phyloP scores from a whole-genome alignment of 2,888 invertebrate genomes.

The Resseliella maxima region DNA sequence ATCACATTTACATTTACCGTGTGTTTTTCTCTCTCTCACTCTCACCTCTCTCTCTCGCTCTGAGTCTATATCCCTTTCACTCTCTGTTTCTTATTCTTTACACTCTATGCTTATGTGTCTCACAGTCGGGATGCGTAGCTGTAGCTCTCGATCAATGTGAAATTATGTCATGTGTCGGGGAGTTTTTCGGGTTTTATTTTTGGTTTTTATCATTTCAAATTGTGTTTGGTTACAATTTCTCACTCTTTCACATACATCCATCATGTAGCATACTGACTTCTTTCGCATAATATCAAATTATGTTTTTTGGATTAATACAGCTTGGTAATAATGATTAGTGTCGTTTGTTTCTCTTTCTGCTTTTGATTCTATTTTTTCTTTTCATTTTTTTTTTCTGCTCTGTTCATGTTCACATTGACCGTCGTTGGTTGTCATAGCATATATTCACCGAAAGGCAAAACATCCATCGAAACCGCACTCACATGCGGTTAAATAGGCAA shows the following conservation, averaged over 20 bases:
- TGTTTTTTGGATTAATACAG: conserved; percentile 17
- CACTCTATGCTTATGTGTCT: neutral
- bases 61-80: too few relatives aligned
- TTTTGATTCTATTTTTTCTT: neutral
- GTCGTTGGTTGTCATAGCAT: neutral
- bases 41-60: too few relatives aligned
- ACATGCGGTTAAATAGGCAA: conserved; percentile 6
- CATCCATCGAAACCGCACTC: neutral
- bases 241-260: neutral
- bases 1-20: neutral
- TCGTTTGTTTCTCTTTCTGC: neutral
- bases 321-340: conserved; percentile 41
- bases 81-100: neutral
- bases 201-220: neutral
- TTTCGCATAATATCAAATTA: conserved; percentile 23
- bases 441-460: neutral
- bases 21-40: too few relatives aligned
- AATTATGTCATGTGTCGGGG: conserved; percentile 23
- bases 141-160: neutral
- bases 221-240: neutral
- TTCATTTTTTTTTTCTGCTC: neutral
- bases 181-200: neutral
- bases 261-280: neutral
- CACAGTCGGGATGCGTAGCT: neutral
- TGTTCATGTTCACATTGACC: neutral